Conservation (phyloP, 2,113 vertebrate species). For the Micronycteris hirsuta region DNA sequence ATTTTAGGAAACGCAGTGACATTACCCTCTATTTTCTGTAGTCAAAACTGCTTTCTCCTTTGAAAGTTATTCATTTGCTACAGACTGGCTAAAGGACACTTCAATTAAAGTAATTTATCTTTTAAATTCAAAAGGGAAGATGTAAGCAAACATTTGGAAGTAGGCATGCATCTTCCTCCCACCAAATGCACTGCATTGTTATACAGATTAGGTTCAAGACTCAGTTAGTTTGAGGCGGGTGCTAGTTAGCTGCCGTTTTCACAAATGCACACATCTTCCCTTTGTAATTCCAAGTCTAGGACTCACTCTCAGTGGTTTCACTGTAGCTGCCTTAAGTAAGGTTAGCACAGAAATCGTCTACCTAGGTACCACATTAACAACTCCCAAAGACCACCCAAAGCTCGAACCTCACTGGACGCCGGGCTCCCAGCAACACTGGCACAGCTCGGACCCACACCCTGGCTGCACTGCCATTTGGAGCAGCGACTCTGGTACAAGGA, state of each 20-base stretch:
- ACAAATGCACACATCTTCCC: constrained; percentile 3
- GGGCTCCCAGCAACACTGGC: neutral
- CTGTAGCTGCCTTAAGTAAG: neutral
- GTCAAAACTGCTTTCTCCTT: neutral
- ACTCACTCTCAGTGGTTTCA: constrained; percentile 1
- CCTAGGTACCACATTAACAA: neutral
- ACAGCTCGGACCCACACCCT: neutral
- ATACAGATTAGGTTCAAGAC: neutral
- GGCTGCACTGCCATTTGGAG: neutral
- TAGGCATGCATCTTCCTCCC: neutral
- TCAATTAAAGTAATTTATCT: constrained; percentile 1
- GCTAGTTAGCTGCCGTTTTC: neutral
- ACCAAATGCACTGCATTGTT: neutral
- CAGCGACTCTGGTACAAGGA: neutral
- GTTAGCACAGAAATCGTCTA: neutral
- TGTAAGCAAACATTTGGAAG: neutral
- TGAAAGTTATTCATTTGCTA: constrained; percentile 41
- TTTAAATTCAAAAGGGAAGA: constrained; percentile 41
- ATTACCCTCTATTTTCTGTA: neutral
- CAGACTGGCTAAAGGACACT: neutral
- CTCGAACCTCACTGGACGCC: neutral
- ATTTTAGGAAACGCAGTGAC: neutral
- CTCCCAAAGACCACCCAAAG: neutral
- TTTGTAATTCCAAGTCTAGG: neutral
- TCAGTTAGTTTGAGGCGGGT: neutral